A percentile compares a stretch with the other conserved stretches of the same genome.
Evolutionary conservation across 1,140 invertebrate species (phyloP).

Genomic region (Hyles euphorbiae): DNA sequence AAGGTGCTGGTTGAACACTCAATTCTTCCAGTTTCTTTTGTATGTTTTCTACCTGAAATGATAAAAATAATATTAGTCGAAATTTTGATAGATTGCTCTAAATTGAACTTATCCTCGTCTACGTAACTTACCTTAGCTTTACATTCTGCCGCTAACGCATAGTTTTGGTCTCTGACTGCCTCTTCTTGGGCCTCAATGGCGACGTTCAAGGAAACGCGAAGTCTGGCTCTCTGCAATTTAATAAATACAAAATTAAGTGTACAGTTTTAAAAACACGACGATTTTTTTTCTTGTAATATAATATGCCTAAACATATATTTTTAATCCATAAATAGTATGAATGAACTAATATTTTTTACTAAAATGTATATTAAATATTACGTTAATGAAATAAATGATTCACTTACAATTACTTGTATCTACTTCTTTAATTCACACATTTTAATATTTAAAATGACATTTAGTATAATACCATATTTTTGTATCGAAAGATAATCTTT

Average conservation of each 20-base stretch:
- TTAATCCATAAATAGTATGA: too few species aligned
- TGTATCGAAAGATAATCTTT: too few species aligned
- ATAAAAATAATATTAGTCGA: background rate
- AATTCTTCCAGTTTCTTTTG: slow-evolving; percentile 64
- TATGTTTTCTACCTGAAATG: slow-evolving; percentile 56
- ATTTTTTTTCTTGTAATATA: background rate
- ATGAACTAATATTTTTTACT: too few species aligned
- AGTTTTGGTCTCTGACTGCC: slow-evolving; percentile 66
- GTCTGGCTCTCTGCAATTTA: slow-evolving; percentile 50
- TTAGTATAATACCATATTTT: too few species aligned
- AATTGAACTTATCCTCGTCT: too few species aligned
- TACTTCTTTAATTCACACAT: too few species aligned
- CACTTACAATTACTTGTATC: too few species aligned
- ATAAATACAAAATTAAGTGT: slow-evolving; percentile 7
- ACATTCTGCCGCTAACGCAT: slow-evolving; percentile 62
- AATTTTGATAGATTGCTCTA: too few species aligned
- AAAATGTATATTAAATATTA: too few species aligned
- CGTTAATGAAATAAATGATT: too few species aligned
- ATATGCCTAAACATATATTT: too few species aligned
- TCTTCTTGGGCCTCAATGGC: slow-evolving; percentile 71
- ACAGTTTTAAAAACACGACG: background rate
- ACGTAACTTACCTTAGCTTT: slow-evolving; percentile 58
- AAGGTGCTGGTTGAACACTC: slow-evolving; percentile 33
- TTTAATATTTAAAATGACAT: too few species aligned
- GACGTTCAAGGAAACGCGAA: slow-evolving; percentile 69